These are phyloP conservation scores for Arizona elegans DNA, from an alignment of 2,113 vertebrate species.

Conservation along the genomic window DNA sequence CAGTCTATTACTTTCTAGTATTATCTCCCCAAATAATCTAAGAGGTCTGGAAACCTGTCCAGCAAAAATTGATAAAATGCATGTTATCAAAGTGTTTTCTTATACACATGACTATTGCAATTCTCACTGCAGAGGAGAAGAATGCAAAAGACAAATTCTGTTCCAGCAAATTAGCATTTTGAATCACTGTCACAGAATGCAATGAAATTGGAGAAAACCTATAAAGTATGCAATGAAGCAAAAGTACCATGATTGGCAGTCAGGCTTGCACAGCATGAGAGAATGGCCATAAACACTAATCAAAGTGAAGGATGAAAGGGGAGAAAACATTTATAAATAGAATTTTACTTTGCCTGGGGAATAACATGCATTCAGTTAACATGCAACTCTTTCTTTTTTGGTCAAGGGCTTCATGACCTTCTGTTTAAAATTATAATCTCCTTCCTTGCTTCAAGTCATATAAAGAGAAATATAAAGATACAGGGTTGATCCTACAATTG, in stretches of 20 bases:
- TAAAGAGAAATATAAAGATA: neutral
- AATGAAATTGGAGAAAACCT: neutral
- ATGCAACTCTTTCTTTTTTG: accelerated
- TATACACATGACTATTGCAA: conserved; percentile 16
- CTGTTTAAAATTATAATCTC: neutral
- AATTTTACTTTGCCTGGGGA: neutral
- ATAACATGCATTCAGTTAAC: neutral
- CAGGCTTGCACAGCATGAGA: neutral
- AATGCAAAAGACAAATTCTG: neutral
- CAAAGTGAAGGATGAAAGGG: neutral
- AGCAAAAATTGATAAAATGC: conserved; percentile 27
- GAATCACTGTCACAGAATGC: conserved; percentile 38
- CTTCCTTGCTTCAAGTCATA: neutral
- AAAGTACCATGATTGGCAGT: neutral
- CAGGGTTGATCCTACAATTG: neutral
- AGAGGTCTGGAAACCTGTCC: conserved; percentile 12
- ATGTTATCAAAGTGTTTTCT: neutral
- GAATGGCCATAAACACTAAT: neutral
- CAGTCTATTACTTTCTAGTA: neutral
- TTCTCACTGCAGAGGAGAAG: accelerated
- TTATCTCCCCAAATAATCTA: neutral
- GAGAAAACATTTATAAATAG: neutral
- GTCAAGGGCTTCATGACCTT: neutral
- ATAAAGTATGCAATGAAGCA: neutral
- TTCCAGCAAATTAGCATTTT: conserved; percentile 43